Percentiles rank a stretch among this genome's conserved stretches.
phyloP scores from a whole-genome alignment of 2,113 vertebrate species.

The Bubalus kerabau region DNA sequence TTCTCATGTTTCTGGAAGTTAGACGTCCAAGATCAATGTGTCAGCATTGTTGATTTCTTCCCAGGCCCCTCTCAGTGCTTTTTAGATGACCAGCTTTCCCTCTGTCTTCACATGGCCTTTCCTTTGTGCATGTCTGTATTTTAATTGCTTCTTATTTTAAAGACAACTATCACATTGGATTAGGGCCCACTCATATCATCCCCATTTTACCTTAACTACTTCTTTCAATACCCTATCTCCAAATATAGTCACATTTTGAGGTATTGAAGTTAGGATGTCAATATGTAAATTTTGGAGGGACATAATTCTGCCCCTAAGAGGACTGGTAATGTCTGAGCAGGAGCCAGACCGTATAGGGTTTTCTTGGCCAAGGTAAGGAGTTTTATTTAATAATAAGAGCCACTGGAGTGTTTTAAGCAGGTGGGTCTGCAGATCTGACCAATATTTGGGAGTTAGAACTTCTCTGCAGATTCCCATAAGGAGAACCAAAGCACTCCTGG shows the following conservation, averaged over 20 bases:
- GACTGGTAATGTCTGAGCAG: not conserved
- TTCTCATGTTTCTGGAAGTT: not conserved
- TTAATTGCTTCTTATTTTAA: not conserved
- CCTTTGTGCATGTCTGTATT: not conserved
- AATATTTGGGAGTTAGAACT: not conserved
- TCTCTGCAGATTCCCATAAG: not conserved
- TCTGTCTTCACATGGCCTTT: not conserved
- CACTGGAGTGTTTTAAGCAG: not conserved
- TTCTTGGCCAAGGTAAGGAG: not conserved
- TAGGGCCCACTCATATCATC: not conserved
- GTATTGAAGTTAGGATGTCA: not conserved
- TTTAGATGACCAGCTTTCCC: not conserved
- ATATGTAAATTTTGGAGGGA: not conserved
- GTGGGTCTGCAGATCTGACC: not conserved
- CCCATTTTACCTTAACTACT: not conserved
- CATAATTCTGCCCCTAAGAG: not conserved
- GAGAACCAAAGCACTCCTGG: not conserved
- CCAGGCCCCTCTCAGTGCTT: not conserved
- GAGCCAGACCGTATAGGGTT: not conserved
- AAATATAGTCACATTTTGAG: not conserved
- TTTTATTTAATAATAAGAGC: not conserved
- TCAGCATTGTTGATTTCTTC: not conserved
- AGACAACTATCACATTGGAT: not conserved
- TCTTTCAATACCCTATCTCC: not conserved
- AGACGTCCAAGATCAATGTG: not conserved